Base-by-base conservation (phyloP, 1,140 invertebrate genomes). In the Anagrus nilaparvatae region DNA sequence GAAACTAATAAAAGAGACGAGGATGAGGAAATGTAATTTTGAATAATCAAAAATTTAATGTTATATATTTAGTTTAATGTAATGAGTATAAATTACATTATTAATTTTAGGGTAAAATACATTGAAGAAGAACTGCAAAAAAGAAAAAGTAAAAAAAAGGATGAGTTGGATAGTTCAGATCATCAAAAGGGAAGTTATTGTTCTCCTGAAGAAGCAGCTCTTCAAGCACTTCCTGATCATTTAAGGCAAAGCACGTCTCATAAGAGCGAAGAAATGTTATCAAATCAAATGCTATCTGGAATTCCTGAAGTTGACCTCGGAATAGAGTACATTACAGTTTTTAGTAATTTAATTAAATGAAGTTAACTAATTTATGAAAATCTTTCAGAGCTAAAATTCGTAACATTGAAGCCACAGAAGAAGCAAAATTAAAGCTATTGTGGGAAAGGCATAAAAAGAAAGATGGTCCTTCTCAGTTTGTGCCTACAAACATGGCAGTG, bases 231-330 rank as follows among this genome's bases (percentile, higher is more conserved):
- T 14, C 93, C 93, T 10, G 85, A 91, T 56, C 84, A 96, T 66
- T 70, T 97, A 33, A 70, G 81, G 54, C 78, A 80, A 50, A 86
- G 84, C 12, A 84, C 84, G 8, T 74, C 80, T 2, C 87, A 90
- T 46, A 60, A 76, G 55, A 93, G 87, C 13, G 95, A 99, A 68
- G 97, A 99, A 71, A 97, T 99, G 90, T 79, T 99, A 49, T 98
- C 94, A 5, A 97, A 97, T 76, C 96, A 99, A 75, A 99, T 99
- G 96, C 71, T 99, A 3, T 96, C 90, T 60, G 97, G 97, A 40
- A 99, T 99, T 49, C 97, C 97, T n/a, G 97, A 99, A 76, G 88
- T 99, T 2, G 96, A 99, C 73, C 73, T 99, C 29, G 97, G 97
- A 25, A 96, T 99, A 52, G 92, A 98, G 80, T 86, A 70, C 7